Evolutionary conservation across 1,140 invertebrate species (phyloP).

Genomic region (Drosophila watanabei): DNA sequence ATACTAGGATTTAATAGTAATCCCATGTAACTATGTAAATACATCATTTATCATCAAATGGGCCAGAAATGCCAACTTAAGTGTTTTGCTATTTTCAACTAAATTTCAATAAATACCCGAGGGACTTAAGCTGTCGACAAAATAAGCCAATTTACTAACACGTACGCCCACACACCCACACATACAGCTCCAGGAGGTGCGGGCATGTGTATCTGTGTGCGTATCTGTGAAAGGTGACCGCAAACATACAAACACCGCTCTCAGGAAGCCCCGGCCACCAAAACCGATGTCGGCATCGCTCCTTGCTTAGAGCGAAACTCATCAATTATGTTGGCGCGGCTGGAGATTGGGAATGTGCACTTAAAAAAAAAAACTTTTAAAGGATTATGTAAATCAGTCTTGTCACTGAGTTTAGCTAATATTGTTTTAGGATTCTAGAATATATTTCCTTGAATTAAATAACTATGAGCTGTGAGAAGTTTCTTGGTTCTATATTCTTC

Average conservation of each 20-base stretch:
- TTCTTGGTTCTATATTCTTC: too few relatives aligned
- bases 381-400: background rate
- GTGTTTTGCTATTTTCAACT: constrained; percentile 77
- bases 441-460: background rate
- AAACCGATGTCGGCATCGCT: constrained; percentile 49
- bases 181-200: background rate
- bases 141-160: constrained; percentile 78
- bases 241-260: constrained; percentile 62
- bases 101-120: constrained; percentile 80
- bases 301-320: constrained; percentile 71
- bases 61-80: constrained; percentile 61
- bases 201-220: constrained; percentile 25
- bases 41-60: constrained; percentile 37
- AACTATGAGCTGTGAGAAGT: background rate
- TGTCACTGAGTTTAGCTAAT: too few relatives aligned
- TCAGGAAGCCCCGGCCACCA: constrained; percentile 25
- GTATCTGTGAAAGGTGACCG: constrained; percentile 37
- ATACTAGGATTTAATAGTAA: background rate
- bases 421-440: background rate
- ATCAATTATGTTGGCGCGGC: constrained; percentile 80
- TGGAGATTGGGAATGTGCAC: constrained; percentile 33
- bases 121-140: constrained; percentile 78
- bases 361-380: background rate
- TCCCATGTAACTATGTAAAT: constrained; percentile 6
- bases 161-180: constrained; percentile 10